A percentile compares a stretch with the other conserved stretches of the same genome.
These are phyloP conservation scores for Himalopsyche anomala DNA, from an alignment of 2,888 invertebrate species.

Conservation along the genomic window DNA sequence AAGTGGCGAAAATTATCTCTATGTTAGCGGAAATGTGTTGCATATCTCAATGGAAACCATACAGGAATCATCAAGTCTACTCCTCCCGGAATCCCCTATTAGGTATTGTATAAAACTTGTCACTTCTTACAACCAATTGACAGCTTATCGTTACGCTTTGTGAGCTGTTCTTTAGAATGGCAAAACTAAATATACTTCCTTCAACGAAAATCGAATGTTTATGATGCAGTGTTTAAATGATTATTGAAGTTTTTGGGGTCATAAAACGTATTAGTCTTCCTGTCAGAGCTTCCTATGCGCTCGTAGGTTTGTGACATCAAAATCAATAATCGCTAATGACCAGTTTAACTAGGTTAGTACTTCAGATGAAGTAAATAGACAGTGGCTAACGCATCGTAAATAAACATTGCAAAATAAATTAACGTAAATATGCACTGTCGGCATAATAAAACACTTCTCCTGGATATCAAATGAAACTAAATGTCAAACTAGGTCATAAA, in stretches of 20 bases:
- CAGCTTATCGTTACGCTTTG: background rate
- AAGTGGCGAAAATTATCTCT: background rate
- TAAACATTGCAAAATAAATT: conserved; percentile 27
- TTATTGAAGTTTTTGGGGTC: background rate
- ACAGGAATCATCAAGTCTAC: background rate
- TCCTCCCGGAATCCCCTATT: conserved; percentile 25
- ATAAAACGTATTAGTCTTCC: background rate
- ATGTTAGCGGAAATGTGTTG: conserved; percentile 5
- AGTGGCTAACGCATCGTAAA: background rate
- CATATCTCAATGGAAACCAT: conserved; percentile 11
- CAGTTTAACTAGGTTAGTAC: conserved; percentile 52
- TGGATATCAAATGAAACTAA: no score
- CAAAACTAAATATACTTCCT: background rate
- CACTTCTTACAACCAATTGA: background rate
- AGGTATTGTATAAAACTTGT: conserved; percentile 3
- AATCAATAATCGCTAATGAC: conserved; percentile 55
- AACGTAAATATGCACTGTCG: background rate
- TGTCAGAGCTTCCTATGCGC: background rate
- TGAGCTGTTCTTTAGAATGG: background rate
- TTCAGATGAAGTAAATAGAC: background rate
- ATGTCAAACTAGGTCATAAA: no score
- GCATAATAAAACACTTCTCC: background rate
- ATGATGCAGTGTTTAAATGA: background rate
- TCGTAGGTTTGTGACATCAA: conserved; percentile 48
- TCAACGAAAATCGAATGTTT: background rate